Evolutionary conservation across 1,140 invertebrate genomes (phyloP).

Genomic region (Orchestia grillus): DNA sequence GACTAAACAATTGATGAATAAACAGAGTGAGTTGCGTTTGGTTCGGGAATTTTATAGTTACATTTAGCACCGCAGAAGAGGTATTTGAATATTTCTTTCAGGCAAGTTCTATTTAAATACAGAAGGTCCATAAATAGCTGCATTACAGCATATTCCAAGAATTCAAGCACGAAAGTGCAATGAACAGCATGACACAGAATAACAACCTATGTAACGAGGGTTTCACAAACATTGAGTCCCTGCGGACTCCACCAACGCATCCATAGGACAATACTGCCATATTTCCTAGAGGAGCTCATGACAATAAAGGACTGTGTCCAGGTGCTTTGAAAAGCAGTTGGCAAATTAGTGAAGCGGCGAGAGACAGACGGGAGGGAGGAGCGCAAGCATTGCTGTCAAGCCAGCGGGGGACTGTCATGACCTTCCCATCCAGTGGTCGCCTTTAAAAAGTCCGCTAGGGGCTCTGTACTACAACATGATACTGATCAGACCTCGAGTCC

Average conservation of each 20-base stretch:
- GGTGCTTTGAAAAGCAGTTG: constrained; percentile 8
- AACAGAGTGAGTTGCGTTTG: not conserved
- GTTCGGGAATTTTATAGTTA: not conserved
- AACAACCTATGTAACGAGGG: not conserved
- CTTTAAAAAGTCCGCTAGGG: constrained; percentile 47
- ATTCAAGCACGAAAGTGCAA: not conserved
- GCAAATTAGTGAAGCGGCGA: constrained; percentile 42
- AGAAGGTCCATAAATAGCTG: not conserved
- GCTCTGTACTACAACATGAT: constrained; percentile 50
- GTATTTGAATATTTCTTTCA: not conserved
- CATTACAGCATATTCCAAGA: not conserved
- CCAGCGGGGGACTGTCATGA: constrained; percentile 49
- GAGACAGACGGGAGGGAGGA: constrained; percentile 7
- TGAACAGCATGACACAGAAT: not conserved
- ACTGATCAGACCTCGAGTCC: constrained; percentile 45
- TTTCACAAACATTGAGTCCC: not conserved
- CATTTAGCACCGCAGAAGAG: not conserved
- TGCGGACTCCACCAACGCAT: not conserved
- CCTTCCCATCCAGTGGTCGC: constrained; percentile 25
- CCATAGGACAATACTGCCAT: not conserved
- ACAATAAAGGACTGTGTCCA: constrained; percentile 3
- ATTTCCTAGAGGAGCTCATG: not conserved
- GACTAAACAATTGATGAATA: not conserved
- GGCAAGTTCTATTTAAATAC: not conserved
- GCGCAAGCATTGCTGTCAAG: constrained; percentile 48